A percentile compares a stretch with the other conserved stretches of the same genome.
Conservation (phyloP, 2,113 vertebrate genomes). For the Zosterops pallidus region DNA sequence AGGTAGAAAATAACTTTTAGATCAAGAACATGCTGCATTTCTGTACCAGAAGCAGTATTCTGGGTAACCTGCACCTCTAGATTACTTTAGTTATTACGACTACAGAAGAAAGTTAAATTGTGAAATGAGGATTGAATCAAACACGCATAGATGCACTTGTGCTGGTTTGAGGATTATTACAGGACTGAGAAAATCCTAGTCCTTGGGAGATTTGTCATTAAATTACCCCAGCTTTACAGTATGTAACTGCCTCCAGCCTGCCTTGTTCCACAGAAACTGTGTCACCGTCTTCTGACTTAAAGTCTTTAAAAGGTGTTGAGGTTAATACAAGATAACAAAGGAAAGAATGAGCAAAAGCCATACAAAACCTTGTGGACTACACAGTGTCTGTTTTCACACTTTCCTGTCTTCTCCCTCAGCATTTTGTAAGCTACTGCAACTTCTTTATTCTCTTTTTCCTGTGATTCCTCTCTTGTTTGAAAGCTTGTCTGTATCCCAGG, state of each 20-base stretch:
- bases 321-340: neutral
- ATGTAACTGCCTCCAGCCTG: neutral
- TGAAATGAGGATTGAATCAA: neutral
- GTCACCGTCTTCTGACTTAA: fast-evolving
- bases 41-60: neutral
- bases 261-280: neutral
- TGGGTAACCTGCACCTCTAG: neutral
- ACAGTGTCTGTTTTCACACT: neutral
- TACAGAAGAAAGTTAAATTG: fast-evolving
- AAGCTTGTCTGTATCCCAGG: neutral
- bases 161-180: neutral
- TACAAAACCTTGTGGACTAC: neutral
- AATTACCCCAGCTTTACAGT: neutral
- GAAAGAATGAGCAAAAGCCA: neutral
- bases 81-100: neutral
- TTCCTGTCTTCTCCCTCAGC: neutral
- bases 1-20: neutral
- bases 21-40: neutral
- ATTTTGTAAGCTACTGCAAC: neutral
- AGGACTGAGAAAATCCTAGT: neutral
- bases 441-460: neutral
- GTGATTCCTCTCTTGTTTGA: neutral
- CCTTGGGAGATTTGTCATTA: neutral
- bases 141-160: neutral
- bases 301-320: neutral